Evolutionary conservation across 37 sponge, comb jelly and placozoan species (phyloP), one percentile per base, ranked within the genome.

Genomic region (Aplysina aerophoba): DNA sequence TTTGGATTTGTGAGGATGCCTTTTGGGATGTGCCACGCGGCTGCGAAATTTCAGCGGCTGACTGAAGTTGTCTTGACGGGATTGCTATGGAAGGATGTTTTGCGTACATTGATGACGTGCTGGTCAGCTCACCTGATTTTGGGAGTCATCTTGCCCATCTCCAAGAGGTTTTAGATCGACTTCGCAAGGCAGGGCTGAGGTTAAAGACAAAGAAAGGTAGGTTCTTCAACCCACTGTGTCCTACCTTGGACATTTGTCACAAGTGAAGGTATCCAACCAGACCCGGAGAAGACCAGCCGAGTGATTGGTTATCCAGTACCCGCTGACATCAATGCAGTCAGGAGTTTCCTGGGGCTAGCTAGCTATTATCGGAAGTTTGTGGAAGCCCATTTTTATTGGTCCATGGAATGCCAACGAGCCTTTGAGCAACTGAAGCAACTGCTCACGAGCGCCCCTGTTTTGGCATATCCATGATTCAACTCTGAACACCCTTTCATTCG

Each of bases 31-130:
- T 78, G 82, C 74, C 82, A 87, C 34, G 83, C 88, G 21, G 83
- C 88, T 39, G 82, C 88, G 27, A 87, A 81, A 5, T 88, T 90
- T 59, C 93, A 92, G 61, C 40, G 87, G 30, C 83, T 86, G 30
- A 92, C 89, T 89, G 60, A 89, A 30, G 34, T 24, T 8, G 68
- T 89, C 11, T 80, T 82, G 27, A 6, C 73, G 20, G 87, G 85
- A 11, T 59, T 83, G 65, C 56, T 56, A 19, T 60, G 82, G 59
- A 57, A 68, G 55, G 22, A 33, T 75, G 77, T 31, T 53, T 84
- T 24, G 87, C 89, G 24, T 91, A 91, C 65, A 25, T 90, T 13
- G 91, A 87, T 64, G 73, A 71, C 73, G 73, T 71, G 35, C 15
- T 71, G 15, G 73, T 71, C 20, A 31, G 73, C 37, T 79, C 80